These are phyloP conservation scores for Oedothorax gibbosus DNA, from an alignment of 1,140 invertebrate species.

Conservation along the genomic window DNA sequence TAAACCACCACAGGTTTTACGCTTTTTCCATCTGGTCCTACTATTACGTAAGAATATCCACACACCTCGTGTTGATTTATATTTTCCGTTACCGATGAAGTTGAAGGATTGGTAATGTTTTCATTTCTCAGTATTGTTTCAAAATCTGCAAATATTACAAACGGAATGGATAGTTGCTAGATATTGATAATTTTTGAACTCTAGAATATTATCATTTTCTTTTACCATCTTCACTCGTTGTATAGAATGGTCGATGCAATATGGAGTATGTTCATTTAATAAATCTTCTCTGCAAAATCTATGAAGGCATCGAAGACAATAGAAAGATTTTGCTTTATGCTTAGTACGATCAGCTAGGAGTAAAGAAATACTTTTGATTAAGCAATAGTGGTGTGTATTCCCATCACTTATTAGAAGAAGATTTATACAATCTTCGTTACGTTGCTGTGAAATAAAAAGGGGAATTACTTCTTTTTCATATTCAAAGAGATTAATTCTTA, in stretches of 20 bases:
- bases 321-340: not conserved
- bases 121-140: not conserved
- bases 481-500: conserved; percentile 43
- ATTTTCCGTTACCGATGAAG: not conserved
- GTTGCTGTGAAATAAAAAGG: conserved; percentile 1
- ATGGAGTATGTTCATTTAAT: not conserved
- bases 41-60: conserved; percentile 8
- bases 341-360: not conserved
- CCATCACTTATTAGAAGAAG: conserved; percentile 8
- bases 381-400: conserved; percentile 1
- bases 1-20: not conserved
- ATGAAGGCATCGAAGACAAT: conserved; percentile 1
- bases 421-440: not conserved
- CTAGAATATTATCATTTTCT: not conserved
- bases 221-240: not conserved
- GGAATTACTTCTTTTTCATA: conserved; percentile 13
- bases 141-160: conserved; percentile 11
- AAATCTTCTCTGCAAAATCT: not conserved
- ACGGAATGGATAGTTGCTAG: not conserved
- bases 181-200: not conserved
- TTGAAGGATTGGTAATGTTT: not conserved
- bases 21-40: conserved; percentile 1
- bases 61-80: conserved; percentile 4
- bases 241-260: not conserved
- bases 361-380: not conserved